These are phyloP conservation scores for Scaptomyza hsui DNA, from an alignment of 1,140 invertebrate species.

Conservation along the genomic window DNA sequence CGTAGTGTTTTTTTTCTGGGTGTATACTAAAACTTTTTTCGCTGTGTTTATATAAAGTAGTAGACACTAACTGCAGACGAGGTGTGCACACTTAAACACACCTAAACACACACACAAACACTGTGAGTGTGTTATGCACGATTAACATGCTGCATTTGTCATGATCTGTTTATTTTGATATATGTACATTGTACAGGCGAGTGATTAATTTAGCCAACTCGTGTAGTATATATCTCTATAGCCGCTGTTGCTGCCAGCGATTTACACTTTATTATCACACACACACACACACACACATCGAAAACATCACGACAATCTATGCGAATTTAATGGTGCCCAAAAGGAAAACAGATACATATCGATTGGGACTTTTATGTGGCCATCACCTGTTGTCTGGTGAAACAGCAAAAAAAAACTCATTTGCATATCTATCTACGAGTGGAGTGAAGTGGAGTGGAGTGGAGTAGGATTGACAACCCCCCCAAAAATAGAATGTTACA, in stretches of 20 bases:
- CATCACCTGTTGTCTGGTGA: constrained; percentile 67
- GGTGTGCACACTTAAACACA: constrained; percentile 18
- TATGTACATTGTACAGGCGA: constrained; percentile 45
- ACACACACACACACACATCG: too few relatives aligned
- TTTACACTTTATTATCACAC: constrained; percentile 69
- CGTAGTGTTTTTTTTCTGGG: too few relatives aligned
- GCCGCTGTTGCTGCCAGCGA: constrained; percentile 39
- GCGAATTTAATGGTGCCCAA: constrained; percentile 38
- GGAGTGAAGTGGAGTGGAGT: too few relatives aligned
- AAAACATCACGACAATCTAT: constrained; percentile 31
- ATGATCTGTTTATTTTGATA: constrained; percentile 82
- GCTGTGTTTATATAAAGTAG: background rate
- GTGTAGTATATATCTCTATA: background rate
- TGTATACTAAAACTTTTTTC: too few relatives aligned
- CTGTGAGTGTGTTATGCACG: constrained; percentile 41
- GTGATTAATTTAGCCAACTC: constrained; percentile 71
- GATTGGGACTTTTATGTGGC: constrained; percentile 67
- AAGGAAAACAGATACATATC: constrained; percentile 35
- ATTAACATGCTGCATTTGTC: constrained; percentile 73
- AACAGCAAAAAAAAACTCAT: constrained; percentile 33
- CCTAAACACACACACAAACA: background rate
- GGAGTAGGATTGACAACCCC: constrained; percentile 34
- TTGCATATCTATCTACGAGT: constrained; percentile 60
- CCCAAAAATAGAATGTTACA: too few relatives aligned
- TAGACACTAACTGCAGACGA: constrained; percentile 18